These are phyloP conservation scores for Brevimyrus niger DNA, from an alignment of 2,113 vertebrate species.

Conservation along the genomic window DNA sequence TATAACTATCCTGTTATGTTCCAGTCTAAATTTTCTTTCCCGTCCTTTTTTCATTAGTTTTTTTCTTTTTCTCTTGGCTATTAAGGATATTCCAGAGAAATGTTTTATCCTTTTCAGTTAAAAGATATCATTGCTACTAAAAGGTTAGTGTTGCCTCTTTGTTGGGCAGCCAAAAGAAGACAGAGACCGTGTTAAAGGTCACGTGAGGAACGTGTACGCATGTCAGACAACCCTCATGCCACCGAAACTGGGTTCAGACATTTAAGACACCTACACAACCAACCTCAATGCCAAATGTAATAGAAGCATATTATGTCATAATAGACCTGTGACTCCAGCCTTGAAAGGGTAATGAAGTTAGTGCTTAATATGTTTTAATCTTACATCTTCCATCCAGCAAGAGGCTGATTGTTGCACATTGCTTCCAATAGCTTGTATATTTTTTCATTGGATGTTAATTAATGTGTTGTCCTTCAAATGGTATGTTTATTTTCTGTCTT, in stretches of 20 bases:
- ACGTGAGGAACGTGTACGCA: background rate
- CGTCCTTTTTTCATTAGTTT: background rate
- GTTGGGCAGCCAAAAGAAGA: background rate
- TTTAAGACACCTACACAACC: conserved; percentile 10
- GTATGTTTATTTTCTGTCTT: background rate
- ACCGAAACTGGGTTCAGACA: background rate
- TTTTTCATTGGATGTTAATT: background rate
- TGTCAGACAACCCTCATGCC: background rate
- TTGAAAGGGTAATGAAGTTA: background rate
- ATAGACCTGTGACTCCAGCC: background rate
- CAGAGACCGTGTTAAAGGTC: background rate
- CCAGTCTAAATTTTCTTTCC: background rate
- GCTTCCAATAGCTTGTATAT: background rate
- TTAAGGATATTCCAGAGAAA: background rate
- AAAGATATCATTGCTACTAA: background rate
- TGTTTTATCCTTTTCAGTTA: background rate
- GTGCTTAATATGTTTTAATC: background rate
- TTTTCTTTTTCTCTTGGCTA: background rate
- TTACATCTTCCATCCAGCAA: background rate
- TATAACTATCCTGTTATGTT: background rate
- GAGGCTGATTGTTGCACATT: background rate
- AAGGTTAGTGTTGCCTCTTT: background rate
- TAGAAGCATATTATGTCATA: background rate
- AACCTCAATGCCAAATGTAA: background rate
- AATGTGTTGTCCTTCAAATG: background rate